Base-by-base conservation (phyloP, 2,113 vertebrate genomes). In the Jacana jacana region DNA sequence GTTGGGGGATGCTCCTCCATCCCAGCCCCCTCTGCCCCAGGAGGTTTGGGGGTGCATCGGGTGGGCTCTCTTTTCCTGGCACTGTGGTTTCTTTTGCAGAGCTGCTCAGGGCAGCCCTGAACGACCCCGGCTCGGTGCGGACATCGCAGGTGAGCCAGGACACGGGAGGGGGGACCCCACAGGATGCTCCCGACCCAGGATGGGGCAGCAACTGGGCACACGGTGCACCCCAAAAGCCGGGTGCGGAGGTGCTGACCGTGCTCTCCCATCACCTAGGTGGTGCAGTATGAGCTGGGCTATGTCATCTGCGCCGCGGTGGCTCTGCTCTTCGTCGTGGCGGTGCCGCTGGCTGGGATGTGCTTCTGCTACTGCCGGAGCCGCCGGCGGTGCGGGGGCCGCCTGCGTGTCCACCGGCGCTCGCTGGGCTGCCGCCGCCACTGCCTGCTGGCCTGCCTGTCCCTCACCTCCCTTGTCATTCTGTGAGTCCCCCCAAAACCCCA, bases 271-370 rank as follows among this genome's bases (percentile, higher is more conserved):
- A 4, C 28, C 1, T 64, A 99, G 98, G 98, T 99, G 91, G 85
- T 98, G 77, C 97, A 82, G 28, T 99, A 98, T 4, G 97, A 98
- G 92, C 97, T 98, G 1, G 98, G 98, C 79, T 99, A 98, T 1
- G 54, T 98, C 4, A 78, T 97, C 49, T 98, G 98, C 0, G 97
- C 98, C 1, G 92, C 94, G 2, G 98, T 98, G 27, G 97, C 98
- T 0, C 81, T 96, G 76, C 95, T 99, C 37, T 98, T 98, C 95
- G 88, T 98, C 9, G 76, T 98, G 70, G 70, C 92, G 2, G 51
- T 98, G 92, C 98, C 98, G 7, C 65, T 88, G 15, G 72, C 96
- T 0, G 98, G 98, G 13, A 72, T 98, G 69, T 97, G 98, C 48
- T 97, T 98, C 94, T 98, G 97, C 23, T 98, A 98, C n/a, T 97